phyloP scores from a whole-genome alignment of 2,797 vertebrate genomes.

The Poliocrania exsul region DNA sequence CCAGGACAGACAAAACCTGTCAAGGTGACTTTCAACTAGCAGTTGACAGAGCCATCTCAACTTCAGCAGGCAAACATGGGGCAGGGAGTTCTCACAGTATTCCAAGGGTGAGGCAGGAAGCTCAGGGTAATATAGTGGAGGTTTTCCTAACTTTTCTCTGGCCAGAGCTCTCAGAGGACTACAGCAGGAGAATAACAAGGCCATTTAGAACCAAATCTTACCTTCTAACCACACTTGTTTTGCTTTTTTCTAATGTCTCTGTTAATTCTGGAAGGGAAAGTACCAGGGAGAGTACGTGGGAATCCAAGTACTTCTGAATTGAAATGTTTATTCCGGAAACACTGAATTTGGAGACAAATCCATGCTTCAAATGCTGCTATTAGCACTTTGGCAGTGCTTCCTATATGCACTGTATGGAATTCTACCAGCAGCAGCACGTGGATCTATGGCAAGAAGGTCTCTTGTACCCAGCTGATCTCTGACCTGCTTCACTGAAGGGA shows the following conservation, averaged over 20 bases:
- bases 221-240: background rate
- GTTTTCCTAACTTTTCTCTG: background rate
- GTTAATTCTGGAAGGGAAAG: background rate
- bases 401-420: background rate
- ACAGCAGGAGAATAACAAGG: background rate
- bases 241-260: background rate
- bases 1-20: background rate
- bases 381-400: background rate
- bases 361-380: background rate
- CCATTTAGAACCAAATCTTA: background rate
- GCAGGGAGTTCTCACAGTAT: rapidly evolving
- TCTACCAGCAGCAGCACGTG: background rate
- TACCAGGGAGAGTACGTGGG: background rate
- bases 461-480: background rate
- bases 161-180: background rate
- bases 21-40: background rate
- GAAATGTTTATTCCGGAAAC: background rate
- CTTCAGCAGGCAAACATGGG: background rate
- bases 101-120: background rate
- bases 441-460: background rate
- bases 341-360: background rate
- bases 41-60: background rate
- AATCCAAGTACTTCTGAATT: background rate
- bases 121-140: background rate
- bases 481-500: background rate